These are phyloP conservation scores for Tenualosa ilisha DNA, from an alignment of 2,797 vertebrate genomes.

Conservation along the genomic window DNA sequence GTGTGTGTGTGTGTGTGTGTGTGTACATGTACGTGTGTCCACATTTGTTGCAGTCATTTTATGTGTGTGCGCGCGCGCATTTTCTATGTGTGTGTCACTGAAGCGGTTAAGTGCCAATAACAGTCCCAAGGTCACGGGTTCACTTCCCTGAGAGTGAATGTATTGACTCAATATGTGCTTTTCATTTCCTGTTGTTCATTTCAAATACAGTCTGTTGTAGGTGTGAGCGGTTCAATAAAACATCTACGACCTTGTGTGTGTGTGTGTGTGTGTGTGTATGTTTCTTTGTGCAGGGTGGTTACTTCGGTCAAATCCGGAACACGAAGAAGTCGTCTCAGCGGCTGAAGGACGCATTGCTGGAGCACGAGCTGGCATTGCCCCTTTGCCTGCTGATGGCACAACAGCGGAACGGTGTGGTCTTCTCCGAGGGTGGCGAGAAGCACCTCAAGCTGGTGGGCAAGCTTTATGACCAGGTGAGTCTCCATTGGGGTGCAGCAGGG, in stretches of 20 bases:
- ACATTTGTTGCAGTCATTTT: background rate
- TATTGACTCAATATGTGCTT: background rate
- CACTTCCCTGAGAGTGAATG: background rate
- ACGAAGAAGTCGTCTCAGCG: conserved; percentile 98
- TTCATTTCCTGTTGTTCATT: background rate
- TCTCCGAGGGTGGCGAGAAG: conserved; percentile 96
- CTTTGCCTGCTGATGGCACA: conserved; percentile 98
- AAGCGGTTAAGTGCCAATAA: background rate
- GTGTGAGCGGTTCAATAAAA: background rate
- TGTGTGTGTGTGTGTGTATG: background rate
- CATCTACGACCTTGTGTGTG: background rate
- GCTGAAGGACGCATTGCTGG: conserved; percentile 91
- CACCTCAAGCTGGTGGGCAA: conserved; percentile 98
- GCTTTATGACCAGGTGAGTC: conserved; percentile 92
- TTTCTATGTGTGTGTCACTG: background rate
- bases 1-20: background rate
- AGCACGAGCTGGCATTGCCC: conserved; percentile 94
- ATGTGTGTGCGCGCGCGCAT: background rate
- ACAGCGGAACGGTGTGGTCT: conserved; percentile 95
- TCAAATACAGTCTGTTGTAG: background rate
- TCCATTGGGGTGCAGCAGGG: background rate
- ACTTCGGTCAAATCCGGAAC: conserved; percentile 98
- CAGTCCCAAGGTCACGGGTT: background rate
- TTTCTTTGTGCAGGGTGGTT: conserved; percentile 83
- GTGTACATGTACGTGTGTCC: background rate